Conservation (phyloP, 2,888 invertebrate species). For the Ochlodes sylvanus region DNA sequence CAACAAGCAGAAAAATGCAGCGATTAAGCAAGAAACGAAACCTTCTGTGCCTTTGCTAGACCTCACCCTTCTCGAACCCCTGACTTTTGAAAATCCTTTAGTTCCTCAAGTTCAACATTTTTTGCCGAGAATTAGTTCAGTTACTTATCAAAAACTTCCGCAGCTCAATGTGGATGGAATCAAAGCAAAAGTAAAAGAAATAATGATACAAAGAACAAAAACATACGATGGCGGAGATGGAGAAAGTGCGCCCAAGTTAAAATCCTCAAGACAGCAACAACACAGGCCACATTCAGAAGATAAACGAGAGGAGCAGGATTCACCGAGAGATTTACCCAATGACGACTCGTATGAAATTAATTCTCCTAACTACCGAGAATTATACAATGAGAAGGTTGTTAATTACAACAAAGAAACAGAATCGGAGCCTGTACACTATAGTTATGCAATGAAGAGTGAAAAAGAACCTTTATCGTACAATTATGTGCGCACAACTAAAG, state of each 20-base stretch:
- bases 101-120: conserved; percentile 81
- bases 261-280: conserved; percentile 54
- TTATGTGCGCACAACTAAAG: conserved; percentile 54
- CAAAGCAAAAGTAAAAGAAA: conserved; percentile 65
- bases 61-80: conserved; percentile 72
- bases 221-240: conserved; percentile 58
- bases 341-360: conserved; percentile 70
- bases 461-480: conserved; percentile 68
- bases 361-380: conserved; percentile 72
- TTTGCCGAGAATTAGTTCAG: conserved; percentile 69
- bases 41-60: conserved; percentile 70
- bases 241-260: conserved; percentile 57
- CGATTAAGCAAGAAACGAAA: conserved; percentile 66
- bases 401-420: conserved; percentile 72
- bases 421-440: conserved; percentile 64
- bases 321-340: conserved; percentile 57
- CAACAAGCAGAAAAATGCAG: conserved; percentile 68
- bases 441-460: conserved; percentile 61
- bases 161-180: conserved; percentile 52
- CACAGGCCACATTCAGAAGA: conserved; percentile 53
- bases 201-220: conserved; percentile 62
- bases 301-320: conserved; percentile 54
- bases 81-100: conserved; percentile 75
- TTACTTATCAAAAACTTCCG: conserved; percentile 66
- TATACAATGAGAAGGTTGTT: conserved; percentile 68